Percentiles rank a stretch among this genome's conserved stretches.
These are phyloP conservation scores for Papilio protenor DNA, from an alignment of 2,888 invertebrate genomes.

Conservation along the genomic window DNA sequence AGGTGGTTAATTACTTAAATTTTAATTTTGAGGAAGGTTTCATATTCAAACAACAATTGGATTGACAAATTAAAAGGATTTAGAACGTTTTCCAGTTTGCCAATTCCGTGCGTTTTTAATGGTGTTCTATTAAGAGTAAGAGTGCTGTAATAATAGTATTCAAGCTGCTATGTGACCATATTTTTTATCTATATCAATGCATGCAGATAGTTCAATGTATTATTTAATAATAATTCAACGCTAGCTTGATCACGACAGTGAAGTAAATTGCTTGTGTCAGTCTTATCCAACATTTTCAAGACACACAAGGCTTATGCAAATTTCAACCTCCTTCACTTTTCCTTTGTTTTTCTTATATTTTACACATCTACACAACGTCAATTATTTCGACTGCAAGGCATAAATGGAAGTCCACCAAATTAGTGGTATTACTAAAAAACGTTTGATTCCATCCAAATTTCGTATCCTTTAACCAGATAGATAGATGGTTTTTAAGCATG, in stretches of 20 bases:
- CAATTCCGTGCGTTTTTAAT: neutral
- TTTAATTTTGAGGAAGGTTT: neutral
- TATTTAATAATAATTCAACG: neutral
- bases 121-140: neutral
- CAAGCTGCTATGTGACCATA: neutral
- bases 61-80: neutral
- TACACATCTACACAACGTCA: neutral
- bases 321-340: slow-evolving; percentile 14
- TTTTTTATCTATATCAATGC: neutral
- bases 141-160: neutral
- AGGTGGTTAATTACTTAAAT: neutral
- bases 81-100: neutral
- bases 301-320: slow-evolving; percentile 13
- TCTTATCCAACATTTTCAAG: neutral
- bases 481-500: neutral
- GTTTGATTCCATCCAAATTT: too few relatives aligned
- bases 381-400: neutral
- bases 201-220: neutral
- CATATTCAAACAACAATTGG: neutral
- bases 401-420: neutral
- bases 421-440: too few relatives aligned
- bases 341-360: neutral
- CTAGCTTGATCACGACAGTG: neutral
- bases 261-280: slow-evolving; percentile 15
- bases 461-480: too few relatives aligned